Conservation (phyloP, 2,888 invertebrate species). For the Lysandra coridon region DNA sequence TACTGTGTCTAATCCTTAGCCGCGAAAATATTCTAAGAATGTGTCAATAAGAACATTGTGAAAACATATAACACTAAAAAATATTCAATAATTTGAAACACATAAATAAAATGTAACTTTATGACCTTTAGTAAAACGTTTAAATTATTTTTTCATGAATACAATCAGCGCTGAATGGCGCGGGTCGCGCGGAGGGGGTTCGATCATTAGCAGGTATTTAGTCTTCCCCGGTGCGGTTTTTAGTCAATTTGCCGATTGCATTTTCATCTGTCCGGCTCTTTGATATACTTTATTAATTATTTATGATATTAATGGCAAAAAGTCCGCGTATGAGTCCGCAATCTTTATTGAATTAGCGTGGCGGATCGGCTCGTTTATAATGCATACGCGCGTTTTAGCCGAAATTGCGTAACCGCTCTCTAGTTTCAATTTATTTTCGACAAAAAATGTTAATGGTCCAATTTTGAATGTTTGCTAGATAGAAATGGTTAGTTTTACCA, state of each 20-base stretch:
- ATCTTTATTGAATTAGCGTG: slow-evolving; percentile 65
- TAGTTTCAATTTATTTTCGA: slow-evolving; percentile 37
- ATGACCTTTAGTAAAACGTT: too few relatives aligned
- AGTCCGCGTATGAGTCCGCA: slow-evolving; percentile 53
- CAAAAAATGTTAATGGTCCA: slow-evolving; percentile 29
- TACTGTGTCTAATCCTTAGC: too few relatives aligned
- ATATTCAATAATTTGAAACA: too few relatives aligned
- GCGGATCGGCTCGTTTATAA: slow-evolving; percentile 46
- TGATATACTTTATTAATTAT: slow-evolving; percentile 72
- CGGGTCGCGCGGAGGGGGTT: slow-evolving; percentile 52
- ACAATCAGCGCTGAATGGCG: slow-evolving; percentile 40
- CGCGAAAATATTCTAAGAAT: too few relatives aligned
- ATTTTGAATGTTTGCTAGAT: slow-evolving; percentile 30
- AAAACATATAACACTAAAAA: too few relatives aligned
- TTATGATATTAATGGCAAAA: slow-evolving; percentile 75
- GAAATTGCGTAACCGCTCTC: slow-evolving; percentile 40
- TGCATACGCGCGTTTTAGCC: slow-evolving; percentile 42
- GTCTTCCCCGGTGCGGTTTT: slow-evolving; percentile 75
- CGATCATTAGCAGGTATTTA: slow-evolving; percentile 78
- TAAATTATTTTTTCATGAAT: slow-evolving; percentile 5
- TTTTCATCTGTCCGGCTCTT: slow-evolving; percentile 66
- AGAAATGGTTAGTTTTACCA: slow-evolving; percentile 24
- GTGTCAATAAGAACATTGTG: too few relatives aligned
- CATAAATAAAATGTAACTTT: too few relatives aligned
- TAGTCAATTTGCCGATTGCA: slow-evolving; percentile 78